Conservation (phyloP, 2,113 vertebrate species). For the Nannospalax galili region DNA sequence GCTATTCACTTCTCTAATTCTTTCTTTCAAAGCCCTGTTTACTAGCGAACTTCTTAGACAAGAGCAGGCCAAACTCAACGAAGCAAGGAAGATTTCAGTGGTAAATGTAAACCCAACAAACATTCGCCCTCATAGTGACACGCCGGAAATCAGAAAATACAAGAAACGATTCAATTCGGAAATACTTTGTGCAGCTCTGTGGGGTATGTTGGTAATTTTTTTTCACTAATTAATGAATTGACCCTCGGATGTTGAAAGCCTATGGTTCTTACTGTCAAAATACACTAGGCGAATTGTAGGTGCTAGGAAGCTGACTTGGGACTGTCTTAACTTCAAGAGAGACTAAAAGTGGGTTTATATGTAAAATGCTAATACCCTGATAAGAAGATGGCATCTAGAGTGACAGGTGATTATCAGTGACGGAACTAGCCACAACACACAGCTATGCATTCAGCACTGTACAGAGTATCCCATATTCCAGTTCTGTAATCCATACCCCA, state of each 20-base stretch:
- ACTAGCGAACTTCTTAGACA: conserved; percentile 95
- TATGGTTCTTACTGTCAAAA: neutral
- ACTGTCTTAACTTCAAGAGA: neutral
- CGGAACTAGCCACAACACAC: neutral
- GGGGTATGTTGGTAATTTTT: conserved; percentile 89
- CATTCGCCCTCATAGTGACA: conserved; percentile 98
- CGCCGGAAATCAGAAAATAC: conserved; percentile 98
- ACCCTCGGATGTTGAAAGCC: neutral
- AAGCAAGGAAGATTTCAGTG: conserved; percentile 98
- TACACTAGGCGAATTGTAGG: neutral
- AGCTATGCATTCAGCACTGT: neutral
- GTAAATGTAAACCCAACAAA: conserved; percentile 99
- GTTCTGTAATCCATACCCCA: neutral
- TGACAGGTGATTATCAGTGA: neutral
- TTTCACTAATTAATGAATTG: neutral
- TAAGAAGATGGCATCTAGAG: neutral
- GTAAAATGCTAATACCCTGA: neutral
- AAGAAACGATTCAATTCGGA: conserved; percentile 99
- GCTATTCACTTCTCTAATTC: conserved; percentile 68
- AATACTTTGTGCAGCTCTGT: conserved; percentile 98
- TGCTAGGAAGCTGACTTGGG: neutral
- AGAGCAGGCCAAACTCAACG: conserved; percentile 98
- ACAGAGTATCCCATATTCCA: neutral
- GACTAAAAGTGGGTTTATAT: neutral
- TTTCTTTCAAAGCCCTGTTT: conserved; percentile 89